Base-by-base conservation (phyloP, 2,888 invertebrate species). In the Gerosis bhagava region DNA sequence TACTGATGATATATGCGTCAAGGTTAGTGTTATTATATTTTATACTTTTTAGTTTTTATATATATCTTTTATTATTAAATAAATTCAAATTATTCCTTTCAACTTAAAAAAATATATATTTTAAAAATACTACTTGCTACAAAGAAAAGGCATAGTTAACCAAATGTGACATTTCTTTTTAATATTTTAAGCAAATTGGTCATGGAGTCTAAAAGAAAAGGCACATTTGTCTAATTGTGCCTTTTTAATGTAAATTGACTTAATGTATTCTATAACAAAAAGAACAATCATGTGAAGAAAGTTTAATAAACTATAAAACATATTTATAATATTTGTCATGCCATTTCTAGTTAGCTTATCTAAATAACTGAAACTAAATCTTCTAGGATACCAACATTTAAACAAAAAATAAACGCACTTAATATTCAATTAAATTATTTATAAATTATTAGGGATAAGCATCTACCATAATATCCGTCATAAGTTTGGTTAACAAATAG, bases 11-110 rank as follows among this genome's bases (percentile, higher is more conserved):
- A 31, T 31, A n/a, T 31, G 8, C 31, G 31, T 31, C 6, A 31
- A 31, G 31, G 31, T 31, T 31, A 31, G 31, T 31, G 13, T n/a
- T 25, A 25, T n/a, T 31, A 31, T 31, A 31, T 31, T 31, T 31
- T 31, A 13, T n/a, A 31, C 31, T 31, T 31, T 31, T 31, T 31
- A 31, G 31, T 31, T 31, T 31, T 31, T n/a, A n/a, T 31, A 31
- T n/a, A 31, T n/a, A 31, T 31, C 5, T 13, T 31, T 7, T n/a
- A 31, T 31, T 31, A 31, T 31, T 31, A n/a, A 31, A 31, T 31
- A 31, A 31, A 25, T 25, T 25, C 25, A 25, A 25, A 25, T 7
- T 7, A 25, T 25, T 7, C 8, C 5, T 25, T 25, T 25, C 25
- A 25, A 25, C 25, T 25, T 7, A 7, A 25, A 7, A 25, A 25